Percentiles rank a stretch among this genome's conserved stretches.
Evolutionary conservation across 2,113 vertebrate species (phyloP).

Genomic region (Meriones unguiculatus): DNA sequence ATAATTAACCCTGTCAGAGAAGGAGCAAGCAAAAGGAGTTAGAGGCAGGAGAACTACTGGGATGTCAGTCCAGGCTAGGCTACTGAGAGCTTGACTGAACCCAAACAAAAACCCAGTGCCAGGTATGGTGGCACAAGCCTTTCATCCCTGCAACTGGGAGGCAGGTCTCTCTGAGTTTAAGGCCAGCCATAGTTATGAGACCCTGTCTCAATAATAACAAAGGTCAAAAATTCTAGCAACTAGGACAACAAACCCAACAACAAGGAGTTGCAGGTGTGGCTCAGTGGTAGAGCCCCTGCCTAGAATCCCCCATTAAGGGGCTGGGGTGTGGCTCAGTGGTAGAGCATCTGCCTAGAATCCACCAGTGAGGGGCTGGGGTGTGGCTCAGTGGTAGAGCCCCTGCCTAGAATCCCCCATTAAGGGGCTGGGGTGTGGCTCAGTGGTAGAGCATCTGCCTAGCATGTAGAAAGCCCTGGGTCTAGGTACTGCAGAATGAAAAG

Average conservation of each 20-base stretch:
- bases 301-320: background rate
- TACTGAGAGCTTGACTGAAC: background rate
- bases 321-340: background rate
- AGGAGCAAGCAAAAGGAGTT: background rate
- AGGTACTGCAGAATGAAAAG: too few species aligned
- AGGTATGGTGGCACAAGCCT: background rate
- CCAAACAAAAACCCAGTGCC: background rate
- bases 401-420: background rate
- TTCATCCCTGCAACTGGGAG: background rate
- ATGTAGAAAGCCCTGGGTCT: background rate
- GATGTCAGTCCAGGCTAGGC: background rate
- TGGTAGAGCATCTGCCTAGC: background rate
- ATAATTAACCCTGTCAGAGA: background rate
- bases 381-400: background rate
- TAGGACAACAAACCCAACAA: background rate
- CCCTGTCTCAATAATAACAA: background rate
- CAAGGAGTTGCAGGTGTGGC: background rate
- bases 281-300: background rate
- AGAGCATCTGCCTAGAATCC: background rate
- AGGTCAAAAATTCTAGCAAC: background rate
- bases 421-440: background rate
- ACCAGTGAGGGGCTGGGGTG: background rate
- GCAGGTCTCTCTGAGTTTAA: background rate
- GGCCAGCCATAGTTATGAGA: background rate
- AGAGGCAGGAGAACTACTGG: background rate